Evolutionary conservation across 2,888 invertebrate species (phyloP), one percentile per base, ranked within the genome.

Genomic region (Acleris literana): DNA sequence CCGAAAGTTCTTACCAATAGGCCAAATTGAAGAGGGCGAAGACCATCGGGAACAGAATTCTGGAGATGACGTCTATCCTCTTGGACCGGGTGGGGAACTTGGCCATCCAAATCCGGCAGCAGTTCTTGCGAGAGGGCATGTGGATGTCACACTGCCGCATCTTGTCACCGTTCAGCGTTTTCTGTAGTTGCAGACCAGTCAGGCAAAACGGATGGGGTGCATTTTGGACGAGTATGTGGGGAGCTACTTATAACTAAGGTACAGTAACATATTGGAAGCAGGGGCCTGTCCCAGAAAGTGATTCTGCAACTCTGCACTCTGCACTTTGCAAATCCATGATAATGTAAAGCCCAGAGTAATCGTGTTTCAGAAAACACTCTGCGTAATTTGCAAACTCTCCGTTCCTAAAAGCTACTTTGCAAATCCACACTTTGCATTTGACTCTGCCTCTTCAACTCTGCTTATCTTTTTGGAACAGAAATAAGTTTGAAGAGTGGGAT

Each of bases 21-120:
- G 97, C 96, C 91, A 98, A 94, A 93, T 98, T 98, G 94, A 98
- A 98, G 82, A 98, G 94, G 76, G 98, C 98, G 93, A 98, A 98
- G 77, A 98, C 97, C 86, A 98, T 94, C 73, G 98, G 98, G 93
- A 98, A 98, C 78, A 97, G 97, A 93, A 98, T 98, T 90, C 98
- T 95, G 69, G 98, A 98, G 86, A 99, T 97, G 93, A 98, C 98
- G 93, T 99, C 98, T 90, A 99, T 99, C 90, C 98, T 94, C 95
- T 98, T 98, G 93, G 98, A 98, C 86, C 97, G 94, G 78, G 98
- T 98, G 69, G 98, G 98, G 93, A 98, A 98, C 94, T 98, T 98
- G 90, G 97, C 96, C 89, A 97, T 95, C 97, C 98, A 98, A 82
- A 97, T 95, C 83, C 96, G 95, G 94, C 98, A 98, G 94, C 97